Evolutionary conservation across 2,797 vertebrate species (phyloP), one percentile per base, ranked within the genome.

Genomic region (Sebastes ruberrimus): DNA sequence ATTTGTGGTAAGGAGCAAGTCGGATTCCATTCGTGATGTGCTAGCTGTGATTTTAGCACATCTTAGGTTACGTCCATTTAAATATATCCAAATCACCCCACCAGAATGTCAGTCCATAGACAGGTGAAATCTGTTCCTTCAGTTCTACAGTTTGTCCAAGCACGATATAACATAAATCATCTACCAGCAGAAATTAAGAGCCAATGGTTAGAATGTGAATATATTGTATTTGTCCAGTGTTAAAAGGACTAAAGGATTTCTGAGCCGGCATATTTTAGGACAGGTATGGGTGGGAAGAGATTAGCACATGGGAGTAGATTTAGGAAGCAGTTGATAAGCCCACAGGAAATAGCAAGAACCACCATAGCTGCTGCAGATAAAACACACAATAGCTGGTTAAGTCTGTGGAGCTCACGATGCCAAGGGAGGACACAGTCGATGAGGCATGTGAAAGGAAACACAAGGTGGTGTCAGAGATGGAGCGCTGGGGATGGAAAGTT

Each of bases 241-340:
- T 42, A 3, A 56, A 52, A n/a, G 22, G 1, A 76, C 38, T 28
- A 2, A 76, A 59, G 68, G 71, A 61, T 67, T 78, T 83, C 56
- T 70, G 61, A 77, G 72, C 78, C 14, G 46, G 65, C 22, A 75
- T 68, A 82, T 84, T 83, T 82, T 67, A 67, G 61, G 32, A 64
- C 67, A 88, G 76, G 85, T 86, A 83, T 38, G 72, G 73, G 87
- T 71, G 78, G 82, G 71, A 78, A 73, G 86, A 89, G 87, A 91
- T 89, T 91, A 90, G 52, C 79, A 66, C 81, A 75, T 70, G 32
- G 82, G 70, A 85, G 74, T 64, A 81, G 84, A 89, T 91, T 90
- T 82, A 59, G 76, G 71, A 80, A 82, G 62, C 70, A 1, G 71
- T 60, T 64, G 89, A 90, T 93, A 92, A 91, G 62, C 80, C 80